phyloP scores from a whole-genome alignment of 37 sponge, comb jelly and placozoan species.

The Crambe crambe region DNA sequence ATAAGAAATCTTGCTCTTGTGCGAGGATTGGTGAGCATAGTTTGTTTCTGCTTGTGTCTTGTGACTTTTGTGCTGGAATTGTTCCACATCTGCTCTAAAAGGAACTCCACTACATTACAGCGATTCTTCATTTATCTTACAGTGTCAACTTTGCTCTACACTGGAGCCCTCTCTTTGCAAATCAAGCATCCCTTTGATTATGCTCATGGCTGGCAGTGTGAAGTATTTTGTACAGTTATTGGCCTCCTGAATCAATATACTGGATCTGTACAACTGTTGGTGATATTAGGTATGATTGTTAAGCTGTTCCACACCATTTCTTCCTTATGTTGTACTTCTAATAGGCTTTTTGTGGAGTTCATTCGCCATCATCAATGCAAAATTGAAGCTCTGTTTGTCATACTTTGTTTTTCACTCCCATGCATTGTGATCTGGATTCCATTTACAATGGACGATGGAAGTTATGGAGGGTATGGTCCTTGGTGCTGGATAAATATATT shows the following conservation, averaged over 20 bases:
- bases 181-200: conserved; percentile 1
- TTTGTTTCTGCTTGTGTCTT: conserved; percentile 1
- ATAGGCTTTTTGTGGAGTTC: not conserved
- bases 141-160: not conserved
- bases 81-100: not conserved
- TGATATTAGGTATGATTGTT: not conserved
- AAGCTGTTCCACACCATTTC: not conserved
- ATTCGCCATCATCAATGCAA: not conserved
- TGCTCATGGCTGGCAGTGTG: not conserved
- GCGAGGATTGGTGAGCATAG: conserved; percentile 1
- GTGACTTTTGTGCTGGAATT: not conserved
- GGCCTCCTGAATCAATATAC: conserved; percentile 17
- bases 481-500: not conserved
- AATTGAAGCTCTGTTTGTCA: not conserved
- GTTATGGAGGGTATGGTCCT: not conserved
- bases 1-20: conserved; percentile 5
- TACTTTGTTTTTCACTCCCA: not conserved
- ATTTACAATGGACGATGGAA: not conserved
- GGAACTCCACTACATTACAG: not conserved
- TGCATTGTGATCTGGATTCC: not conserved
- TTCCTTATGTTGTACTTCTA: not conserved
- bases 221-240: conserved; percentile 2
- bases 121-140: conserved; percentile 20
- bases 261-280: conserved; percentile 13
- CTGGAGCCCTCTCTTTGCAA: not conserved